Conservation (phyloP, 1,140 invertebrate species). For the Drosophila orena region DNA sequence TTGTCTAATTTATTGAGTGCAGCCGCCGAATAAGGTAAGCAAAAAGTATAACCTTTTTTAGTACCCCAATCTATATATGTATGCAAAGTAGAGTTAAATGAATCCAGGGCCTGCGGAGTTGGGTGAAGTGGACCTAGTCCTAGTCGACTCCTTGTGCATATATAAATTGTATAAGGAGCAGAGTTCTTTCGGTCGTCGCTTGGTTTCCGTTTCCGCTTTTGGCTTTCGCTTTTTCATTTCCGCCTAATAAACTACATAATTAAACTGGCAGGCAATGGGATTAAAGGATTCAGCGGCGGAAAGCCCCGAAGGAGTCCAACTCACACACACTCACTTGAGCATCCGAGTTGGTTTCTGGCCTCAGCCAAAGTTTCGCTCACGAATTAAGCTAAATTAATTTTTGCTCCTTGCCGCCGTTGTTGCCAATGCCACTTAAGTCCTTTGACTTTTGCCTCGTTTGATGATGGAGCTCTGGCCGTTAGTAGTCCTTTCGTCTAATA, state of each 20-base stretch:
- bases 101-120: constrained; percentile 26
- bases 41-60: constrained; percentile 59
- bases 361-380: constrained; percentile 78
- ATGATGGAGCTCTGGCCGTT: constrained; percentile 27
- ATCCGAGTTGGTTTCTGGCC: constrained; percentile 40
- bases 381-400: constrained; percentile 84
- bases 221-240: constrained; percentile 84
- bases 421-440: constrained; percentile 67
- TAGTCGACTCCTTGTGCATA: constrained; percentile 27
- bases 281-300: constrained; percentile 75
- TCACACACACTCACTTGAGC: constrained; percentile 41
- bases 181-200: constrained; percentile 48
- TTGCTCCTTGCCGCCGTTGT: constrained; percentile 68
- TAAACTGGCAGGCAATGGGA: constrained; percentile 83
- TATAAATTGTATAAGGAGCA: constrained; percentile 38
- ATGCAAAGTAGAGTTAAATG: constrained; percentile 76
- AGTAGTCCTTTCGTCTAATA: constrained; percentile 27
- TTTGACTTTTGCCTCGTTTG: constrained; percentile 68
- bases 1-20: constrained; percentile 69
- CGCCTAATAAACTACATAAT: constrained; percentile 84
- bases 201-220: constrained; percentile 78
- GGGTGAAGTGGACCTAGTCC: constrained; percentile 13
- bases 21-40: constrained; percentile 46
- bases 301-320: constrained; percentile 38
- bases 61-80: constrained; percentile 49